These are phyloP conservation scores for Electrona antarctica DNA, from an alignment of 2,113 vertebrate genomes.

Conservation along the genomic window DNA sequence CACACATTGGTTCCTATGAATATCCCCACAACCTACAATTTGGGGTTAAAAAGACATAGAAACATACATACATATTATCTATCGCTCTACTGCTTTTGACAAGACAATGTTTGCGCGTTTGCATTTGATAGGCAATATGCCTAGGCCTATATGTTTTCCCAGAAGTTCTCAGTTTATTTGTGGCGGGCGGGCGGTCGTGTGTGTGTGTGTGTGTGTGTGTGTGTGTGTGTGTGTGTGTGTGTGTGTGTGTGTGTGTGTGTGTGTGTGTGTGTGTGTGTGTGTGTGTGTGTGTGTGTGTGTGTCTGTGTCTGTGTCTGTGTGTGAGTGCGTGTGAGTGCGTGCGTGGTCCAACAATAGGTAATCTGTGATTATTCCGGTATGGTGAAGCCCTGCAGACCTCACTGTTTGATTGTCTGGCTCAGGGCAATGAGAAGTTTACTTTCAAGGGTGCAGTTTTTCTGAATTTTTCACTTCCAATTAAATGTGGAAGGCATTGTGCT, in stretches of 20 bases:
- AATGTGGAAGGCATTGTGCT: constrained; percentile 70
- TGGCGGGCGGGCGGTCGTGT: too few relatives aligned
- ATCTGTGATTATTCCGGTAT: constrained; percentile 68
- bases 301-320: constrained; percentile 18
- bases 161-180: neutral
- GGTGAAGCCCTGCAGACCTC: constrained; percentile 60
- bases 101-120: constrained; percentile 52
- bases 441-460: constrained; percentile 60
- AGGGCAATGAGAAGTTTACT: constrained; percentile 68
- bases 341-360: constrained; percentile 67
- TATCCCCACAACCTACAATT: neutral
- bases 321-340: constrained; percentile 27
- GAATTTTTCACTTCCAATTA: constrained; percentile 71
- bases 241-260: constrained; percentile 35
- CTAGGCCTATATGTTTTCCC: constrained; percentile 8
- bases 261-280: constrained; percentile 2
- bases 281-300: constrained; percentile 6
- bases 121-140: neutral
- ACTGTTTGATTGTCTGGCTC: constrained; percentile 58
- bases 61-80: constrained; percentile 37
- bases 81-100: constrained; percentile 33
- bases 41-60: constrained; percentile 49
- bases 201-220: neutral
- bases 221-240: constrained; percentile 42
- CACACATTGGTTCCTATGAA: too few relatives aligned